Conservation (phyloP, 2,797 vertebrate species). For the Clarias platycephalus region DNA sequence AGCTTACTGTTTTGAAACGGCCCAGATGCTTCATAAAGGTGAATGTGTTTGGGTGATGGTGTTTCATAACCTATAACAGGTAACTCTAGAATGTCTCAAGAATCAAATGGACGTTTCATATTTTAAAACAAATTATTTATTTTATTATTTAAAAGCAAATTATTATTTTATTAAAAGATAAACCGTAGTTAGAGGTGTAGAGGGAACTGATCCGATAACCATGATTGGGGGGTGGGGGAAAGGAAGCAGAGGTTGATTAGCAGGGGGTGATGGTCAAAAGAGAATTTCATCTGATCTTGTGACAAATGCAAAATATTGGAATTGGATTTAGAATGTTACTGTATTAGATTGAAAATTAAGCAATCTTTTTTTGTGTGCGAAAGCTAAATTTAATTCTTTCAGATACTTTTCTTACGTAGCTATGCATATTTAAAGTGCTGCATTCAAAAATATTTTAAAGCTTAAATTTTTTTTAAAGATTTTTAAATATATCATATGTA, state of each 20-base stretch:
- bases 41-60: not conserved
- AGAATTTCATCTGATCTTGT: not conserved
- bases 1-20: no score
- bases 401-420: not conserved
- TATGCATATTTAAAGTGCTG: not conserved
- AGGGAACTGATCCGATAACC: not conserved
- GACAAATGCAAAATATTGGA: not conserved
- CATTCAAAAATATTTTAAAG: not conserved
- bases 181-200: not conserved
- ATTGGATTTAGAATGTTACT: not conserved
- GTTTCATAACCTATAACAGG: not conserved
- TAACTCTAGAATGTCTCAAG: not conserved
- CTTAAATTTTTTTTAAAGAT: not conserved
- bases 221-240: not conserved
- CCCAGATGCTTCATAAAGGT: not conserved
- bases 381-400: not conserved
- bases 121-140: no score
- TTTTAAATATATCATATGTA: no score
- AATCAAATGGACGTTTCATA: not conserved
- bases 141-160: no score
- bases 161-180: not conserved
- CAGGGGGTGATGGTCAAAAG: no score
- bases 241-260: not conserved
- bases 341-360: not conserved
- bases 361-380: not conserved